Conservation (phyloP, 2,797 vertebrate species). For the Falco biarmicus region DNA sequence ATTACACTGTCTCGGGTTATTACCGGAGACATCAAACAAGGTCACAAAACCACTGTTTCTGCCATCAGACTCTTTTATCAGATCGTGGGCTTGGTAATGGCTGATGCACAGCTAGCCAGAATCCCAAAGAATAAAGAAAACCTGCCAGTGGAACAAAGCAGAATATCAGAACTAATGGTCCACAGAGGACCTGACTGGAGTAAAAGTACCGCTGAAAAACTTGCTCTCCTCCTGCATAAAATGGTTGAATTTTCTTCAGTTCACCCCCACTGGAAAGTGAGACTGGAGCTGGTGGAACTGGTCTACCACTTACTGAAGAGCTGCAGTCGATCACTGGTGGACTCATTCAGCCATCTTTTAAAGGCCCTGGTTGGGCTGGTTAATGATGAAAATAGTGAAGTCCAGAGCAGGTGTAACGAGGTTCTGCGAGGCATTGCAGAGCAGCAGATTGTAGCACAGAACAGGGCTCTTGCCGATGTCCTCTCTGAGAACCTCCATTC, state of each 20-base stretch:
- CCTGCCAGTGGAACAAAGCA: conserved; percentile 64
- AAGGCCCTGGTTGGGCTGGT: conserved; percentile 88
- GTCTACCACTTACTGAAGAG: conserved; percentile 80
- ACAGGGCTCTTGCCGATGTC: conserved; percentile 82
- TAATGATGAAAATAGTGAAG: conserved; percentile 84
- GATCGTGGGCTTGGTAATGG: conserved; percentile 84
- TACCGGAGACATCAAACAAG: conserved; percentile 89
- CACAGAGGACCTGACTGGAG: conserved; percentile 85
- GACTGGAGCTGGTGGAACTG: conserved; percentile 85
- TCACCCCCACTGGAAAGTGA: conserved; percentile 93
- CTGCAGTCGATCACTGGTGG: conserved; percentile 82
- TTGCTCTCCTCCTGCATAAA: conserved; percentile 84
- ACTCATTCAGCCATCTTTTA: conserved; percentile 82
- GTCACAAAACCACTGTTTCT: conserved; percentile 81
- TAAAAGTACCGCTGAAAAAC: conserved; percentile 81
- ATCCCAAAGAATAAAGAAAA: conserved; percentile 48
- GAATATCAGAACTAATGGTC: conserved; percentile 82
- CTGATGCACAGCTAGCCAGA: conserved; percentile 83
- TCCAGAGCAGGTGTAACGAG: conserved; percentile 78
- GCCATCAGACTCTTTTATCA: conserved; percentile 87
- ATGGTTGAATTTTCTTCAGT: conserved; percentile 82
- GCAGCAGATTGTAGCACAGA: conserved; percentile 71
- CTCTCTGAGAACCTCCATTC: conserved; percentile 92
- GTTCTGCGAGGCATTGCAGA: conserved; percentile 78
- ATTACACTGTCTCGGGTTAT: conserved; percentile 82